Evolutionary conservation across 1,140 invertebrate species (phyloP), one percentile per base, ranked within the genome.

Genomic region (Onthophagus taurus): DNA sequence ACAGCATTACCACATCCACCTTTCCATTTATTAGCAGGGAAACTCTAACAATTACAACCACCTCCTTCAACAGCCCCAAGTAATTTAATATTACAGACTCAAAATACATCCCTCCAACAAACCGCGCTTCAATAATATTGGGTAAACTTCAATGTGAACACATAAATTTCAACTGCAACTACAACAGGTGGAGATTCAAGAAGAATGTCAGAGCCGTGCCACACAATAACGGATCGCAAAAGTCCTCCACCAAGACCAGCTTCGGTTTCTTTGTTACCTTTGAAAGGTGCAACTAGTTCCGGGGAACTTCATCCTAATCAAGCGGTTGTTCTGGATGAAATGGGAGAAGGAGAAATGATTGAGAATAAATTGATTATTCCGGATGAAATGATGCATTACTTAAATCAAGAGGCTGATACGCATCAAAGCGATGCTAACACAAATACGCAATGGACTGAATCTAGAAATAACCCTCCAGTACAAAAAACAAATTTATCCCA

Each of bases 351-450:
- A 50, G 84, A 88, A 66, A 85, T 86, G 76, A 79, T 92, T 49
- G 89, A 92, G 59, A 88, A 89, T 57, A 86, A 81, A 67, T 70
- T 95, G 48, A 85, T 92, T 30, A 83, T 96, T 60, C 92, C 93
- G 12, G 93, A 96, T 63, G 93, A 97, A 64, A 94, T 97, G 89
- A 53, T 91, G 57, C 80, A 87, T 63, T 95, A 94, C 68, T 74
- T 97, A 51, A 91, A 88, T 69, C 86, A 92, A 75, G 76, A 80
- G 14, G 61, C 61, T 9, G 61, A 65, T 43, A 58, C 47, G 9
- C 58, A 63, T 19, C 54, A 50, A 19, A 52, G 13, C 14, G 49
- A 54, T 18, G 45, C 46, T 21, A 45, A 35, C n/a, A n/a, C n/a
- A 34, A 43, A 37, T 30, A 14, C 49, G 38, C 21, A 35, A 38